phyloP scores from a whole-genome alignment of 1,140 invertebrate species.

The Spodoptera frugiperda region DNA sequence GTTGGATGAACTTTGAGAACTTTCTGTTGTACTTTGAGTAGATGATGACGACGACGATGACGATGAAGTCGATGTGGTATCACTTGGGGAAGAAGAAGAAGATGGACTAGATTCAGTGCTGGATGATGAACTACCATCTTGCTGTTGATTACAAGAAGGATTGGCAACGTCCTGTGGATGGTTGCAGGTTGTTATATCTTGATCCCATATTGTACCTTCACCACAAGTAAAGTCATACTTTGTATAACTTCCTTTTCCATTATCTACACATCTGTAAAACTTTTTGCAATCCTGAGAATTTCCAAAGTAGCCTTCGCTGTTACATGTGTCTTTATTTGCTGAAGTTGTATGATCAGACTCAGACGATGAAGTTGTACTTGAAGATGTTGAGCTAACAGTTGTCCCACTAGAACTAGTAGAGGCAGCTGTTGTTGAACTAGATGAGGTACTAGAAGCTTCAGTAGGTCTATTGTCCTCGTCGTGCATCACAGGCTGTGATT shows the following conservation, averaged over 20 bases:
- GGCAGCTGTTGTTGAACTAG: conserved; percentile 41
- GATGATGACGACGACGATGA: conserved; percentile 41
- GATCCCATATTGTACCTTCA: conserved; percentile 88
- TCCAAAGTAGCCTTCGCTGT: conserved; percentile 88
- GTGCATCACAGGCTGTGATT: conserved; percentile 48
- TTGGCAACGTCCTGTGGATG: conserved; percentile 76
- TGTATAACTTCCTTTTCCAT: conserved; percentile 86
- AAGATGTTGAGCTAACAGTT: conserved; percentile 41
- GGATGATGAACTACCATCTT: conserved; percentile 49
- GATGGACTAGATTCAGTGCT: conserved; percentile 40
- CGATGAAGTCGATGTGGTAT: conserved; percentile 34
- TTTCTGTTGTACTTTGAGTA: conserved; percentile 55
- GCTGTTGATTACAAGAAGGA: conserved; percentile 66
- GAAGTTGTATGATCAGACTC: conserved; percentile 28
- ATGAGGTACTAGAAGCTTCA: conserved; percentile 46
- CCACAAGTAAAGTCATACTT: conserved; percentile 88
- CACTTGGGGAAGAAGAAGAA: not conserved
- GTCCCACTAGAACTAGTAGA: conserved; percentile 59
- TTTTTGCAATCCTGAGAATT: conserved; percentile 89
- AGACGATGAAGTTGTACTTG: conserved; percentile 40
- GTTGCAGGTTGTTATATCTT: conserved; percentile 85
- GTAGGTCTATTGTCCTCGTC: conserved; percentile 55
- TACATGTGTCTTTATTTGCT: conserved; percentile 62
- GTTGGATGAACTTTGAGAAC: conserved; percentile 54
- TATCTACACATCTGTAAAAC: conserved; percentile 91